These are phyloP conservation scores for Sebastes taczanowskii DNA, from an alignment of 2,797 vertebrate genomes.

Conservation along the genomic window DNA sequence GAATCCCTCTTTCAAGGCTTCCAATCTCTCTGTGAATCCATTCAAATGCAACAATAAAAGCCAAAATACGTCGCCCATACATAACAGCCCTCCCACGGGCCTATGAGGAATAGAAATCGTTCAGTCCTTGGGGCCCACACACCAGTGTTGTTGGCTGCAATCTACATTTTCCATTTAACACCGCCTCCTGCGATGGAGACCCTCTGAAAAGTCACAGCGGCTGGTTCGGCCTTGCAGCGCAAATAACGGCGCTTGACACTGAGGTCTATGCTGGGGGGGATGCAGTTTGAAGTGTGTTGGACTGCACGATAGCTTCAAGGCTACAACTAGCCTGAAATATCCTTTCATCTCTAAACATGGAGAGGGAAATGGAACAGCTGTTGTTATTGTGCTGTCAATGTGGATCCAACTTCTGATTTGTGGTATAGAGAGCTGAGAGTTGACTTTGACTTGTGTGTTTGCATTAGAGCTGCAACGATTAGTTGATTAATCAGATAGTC, in stretches of 20 bases:
- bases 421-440: not conserved
- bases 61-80: constrained; percentile 52
- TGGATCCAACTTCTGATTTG: not conserved
- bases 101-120: constrained; percentile 32
- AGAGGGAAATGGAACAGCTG: constrained; percentile 4
- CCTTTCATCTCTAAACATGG: constrained; percentile 7
- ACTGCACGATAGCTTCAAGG: constrained; percentile 8
- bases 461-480: not conserved
- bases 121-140: constrained; percentile 33
- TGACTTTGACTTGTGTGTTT: not conserved
- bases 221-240: constrained; percentile 18
- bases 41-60: constrained; percentile 74
- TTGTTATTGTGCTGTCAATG: not conserved
- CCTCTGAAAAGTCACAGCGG: constrained; percentile 12
- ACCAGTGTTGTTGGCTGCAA: not conserved
- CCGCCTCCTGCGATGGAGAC: constrained; percentile 1
- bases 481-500: not conserved
- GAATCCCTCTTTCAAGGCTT: constrained; percentile 61
- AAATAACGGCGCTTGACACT: constrained; percentile 35
- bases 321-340: not conserved
- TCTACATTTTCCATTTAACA: constrained; percentile 53
- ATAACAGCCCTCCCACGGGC: constrained; percentile 40
- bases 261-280: constrained; percentile 7
- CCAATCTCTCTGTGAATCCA: constrained; percentile 60
- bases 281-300: constrained; percentile 18